phyloP scores from a whole-genome alignment of 2,888 invertebrate species.

The Coelopa pilipes region DNA sequence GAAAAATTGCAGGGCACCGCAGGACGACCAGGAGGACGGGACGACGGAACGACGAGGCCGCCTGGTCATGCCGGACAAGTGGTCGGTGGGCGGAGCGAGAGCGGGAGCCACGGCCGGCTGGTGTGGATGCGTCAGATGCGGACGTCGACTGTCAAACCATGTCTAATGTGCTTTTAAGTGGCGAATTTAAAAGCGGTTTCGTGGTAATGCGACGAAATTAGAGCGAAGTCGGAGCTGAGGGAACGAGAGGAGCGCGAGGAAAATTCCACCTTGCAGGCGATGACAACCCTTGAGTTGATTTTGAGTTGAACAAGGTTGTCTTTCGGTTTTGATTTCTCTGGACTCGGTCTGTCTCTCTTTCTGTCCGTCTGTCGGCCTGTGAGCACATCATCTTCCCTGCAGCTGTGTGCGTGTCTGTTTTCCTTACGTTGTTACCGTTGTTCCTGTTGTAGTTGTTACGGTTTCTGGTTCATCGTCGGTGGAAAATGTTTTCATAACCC shows the following conservation, averaged over 20 bases:
- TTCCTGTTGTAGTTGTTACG: no score
- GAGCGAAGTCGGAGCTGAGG: neutral
- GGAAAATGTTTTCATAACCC: no score
- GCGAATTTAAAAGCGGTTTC: conserved; percentile 19
- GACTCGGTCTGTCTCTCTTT: no score
- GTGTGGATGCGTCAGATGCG: neutral
- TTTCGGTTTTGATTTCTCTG: no score
- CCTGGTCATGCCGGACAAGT: conserved; percentile 1
- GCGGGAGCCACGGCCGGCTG: no score
- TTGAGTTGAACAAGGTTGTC: no score
- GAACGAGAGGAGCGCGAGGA: neutral
- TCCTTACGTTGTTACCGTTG: neutral
- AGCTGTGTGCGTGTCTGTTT: neutral
- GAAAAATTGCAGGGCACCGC: conserved; percentile 5
- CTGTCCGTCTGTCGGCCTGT: neutral
- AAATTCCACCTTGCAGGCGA: neutral
- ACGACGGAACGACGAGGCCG: neutral
- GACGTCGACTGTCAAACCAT: conserved; percentile 13
- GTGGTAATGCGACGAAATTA: neutral
- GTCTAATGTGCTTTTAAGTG: conserved; percentile 26
- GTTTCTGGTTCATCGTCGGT: no score
- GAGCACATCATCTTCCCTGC: no score
- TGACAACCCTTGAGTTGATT: no score
- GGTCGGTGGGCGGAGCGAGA: neutral
- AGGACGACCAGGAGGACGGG: neutral